These are phyloP conservation scores for Eupithecia tripunctaria DNA, from an alignment of 2,888 invertebrate species.

Conservation along the genomic window DNA sequence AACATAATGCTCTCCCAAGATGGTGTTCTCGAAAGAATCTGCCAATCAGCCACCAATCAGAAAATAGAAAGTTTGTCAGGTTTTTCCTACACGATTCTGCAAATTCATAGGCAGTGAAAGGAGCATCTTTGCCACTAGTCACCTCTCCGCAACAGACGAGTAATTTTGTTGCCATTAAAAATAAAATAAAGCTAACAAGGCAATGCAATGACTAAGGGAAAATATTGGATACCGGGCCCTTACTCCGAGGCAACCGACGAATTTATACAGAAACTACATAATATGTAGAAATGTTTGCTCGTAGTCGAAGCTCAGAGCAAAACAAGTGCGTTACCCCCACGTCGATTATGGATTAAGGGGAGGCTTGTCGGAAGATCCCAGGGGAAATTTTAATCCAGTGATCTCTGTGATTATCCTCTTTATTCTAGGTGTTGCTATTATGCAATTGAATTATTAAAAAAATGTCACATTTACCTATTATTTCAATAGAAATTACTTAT, in stretches of 20 bases:
- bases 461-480: background rate
- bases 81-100: constrained; percentile 32
- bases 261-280: background rate
- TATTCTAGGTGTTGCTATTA: background rate
- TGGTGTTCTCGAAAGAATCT: background rate
- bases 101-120: constrained; percentile 65
- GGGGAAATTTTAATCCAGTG: constrained; percentile 1
- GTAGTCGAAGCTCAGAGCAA: background rate
- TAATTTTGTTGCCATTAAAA: constrained; percentile 55
- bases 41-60: constrained; percentile 22
- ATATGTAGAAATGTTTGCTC: background rate
- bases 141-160: constrained; percentile 56
- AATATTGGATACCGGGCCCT: constrained; percentile 2
- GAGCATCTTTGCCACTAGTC: constrained; percentile 58
- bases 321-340: constrained; percentile 84
- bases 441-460: constrained; percentile 1
- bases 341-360: constrained; percentile 51
- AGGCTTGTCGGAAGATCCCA: background rate
- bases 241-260: background rate
- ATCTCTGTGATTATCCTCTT: background rate
- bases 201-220: background rate
- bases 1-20: background rate
- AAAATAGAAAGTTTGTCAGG: constrained; percentile 35
- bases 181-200: background rate
- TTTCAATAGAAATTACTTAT: background rate